Conservation (phyloP, 1,140 invertebrate genomes). For the Lordiphosa clarofinis region DNA sequence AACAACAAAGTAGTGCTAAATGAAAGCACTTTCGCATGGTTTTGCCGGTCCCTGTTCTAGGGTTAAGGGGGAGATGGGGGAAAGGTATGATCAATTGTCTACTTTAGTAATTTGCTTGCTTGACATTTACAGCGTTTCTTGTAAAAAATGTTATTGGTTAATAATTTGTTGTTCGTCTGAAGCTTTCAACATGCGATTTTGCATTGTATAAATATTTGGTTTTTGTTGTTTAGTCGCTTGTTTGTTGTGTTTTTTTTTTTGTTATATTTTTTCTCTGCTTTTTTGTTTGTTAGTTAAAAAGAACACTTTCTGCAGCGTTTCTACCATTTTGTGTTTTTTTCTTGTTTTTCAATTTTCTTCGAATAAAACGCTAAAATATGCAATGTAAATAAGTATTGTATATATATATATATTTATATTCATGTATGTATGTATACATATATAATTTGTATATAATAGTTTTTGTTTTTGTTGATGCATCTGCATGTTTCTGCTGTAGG, state of each 20-base stretch:
- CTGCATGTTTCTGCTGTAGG: slow-evolving; percentile 25
- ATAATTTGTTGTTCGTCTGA: slow-evolving; percentile 17
- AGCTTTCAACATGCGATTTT: slow-evolving; percentile 50
- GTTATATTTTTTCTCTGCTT: too few species aligned
- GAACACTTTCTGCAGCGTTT: slow-evolving; percentile 55
- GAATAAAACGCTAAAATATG: slow-evolving; percentile 70
- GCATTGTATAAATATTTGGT: slow-evolving; percentile 56
- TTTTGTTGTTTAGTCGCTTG: slow-evolving; percentile 17
- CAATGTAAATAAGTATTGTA: slow-evolving; percentile 68
- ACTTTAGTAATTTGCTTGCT: slow-evolving; percentile 11
- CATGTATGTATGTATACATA: slow-evolving; percentile 38
- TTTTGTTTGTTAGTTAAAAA: slow-evolving; percentile 51
- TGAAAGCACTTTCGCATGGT: too few species aligned
- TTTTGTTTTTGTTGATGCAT: slow-evolving; percentile 21
- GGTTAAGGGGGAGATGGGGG: too few species aligned
- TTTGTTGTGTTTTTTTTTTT: slow-evolving; percentile 30
- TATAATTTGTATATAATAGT: slow-evolving; percentile 63
- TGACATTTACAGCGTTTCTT: slow-evolving; percentile 8
- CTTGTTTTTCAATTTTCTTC: slow-evolving; percentile 30
- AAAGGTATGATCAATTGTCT: too few species aligned
- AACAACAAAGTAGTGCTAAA: too few species aligned
- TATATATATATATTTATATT: slow-evolving; percentile 46
- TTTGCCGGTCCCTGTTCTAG: too few species aligned
- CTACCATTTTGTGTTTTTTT: slow-evolving; percentile 27
- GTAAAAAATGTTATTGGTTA: slow-evolving; percentile 7